Base-by-base conservation (phyloP, 2,797 vertebrate genomes). In the Hippocampus kuda region DNA sequence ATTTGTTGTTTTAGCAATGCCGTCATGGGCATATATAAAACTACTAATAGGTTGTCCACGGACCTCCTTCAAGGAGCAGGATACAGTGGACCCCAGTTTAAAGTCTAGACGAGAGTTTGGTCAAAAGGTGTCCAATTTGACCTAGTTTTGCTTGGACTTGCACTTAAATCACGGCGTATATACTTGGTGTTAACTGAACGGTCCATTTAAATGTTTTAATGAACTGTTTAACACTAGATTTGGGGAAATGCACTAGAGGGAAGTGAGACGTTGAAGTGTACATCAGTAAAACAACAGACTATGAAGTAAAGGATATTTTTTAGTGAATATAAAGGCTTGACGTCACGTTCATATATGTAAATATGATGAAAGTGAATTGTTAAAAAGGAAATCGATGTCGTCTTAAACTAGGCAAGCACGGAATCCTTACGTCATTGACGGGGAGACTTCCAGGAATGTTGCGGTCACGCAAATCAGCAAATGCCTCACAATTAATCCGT, bases 1-100 rank as follows among this genome's bases (percentile, higher is more conserved):
- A 51, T 78, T 42, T 16, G 42, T n/a, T 22, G 38, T 9, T 44
- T 63, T 61, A n/a, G 61, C 44, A 46, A 38, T 11, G 62, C 3
- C 4, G 12, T 26, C 4, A 30, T 15, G 57, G 20, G 26, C n/a
- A 24, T 4, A 24, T 56, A 56, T 24, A 56, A 18, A 24, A 56
- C n/a, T 10, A 24, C n/a, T 1, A 24, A 20, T 22, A 51, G 18
- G 53, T n/a, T 10, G n/a, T 24, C 53, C 53, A 12, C 22, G 6
- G 22, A 53, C 49, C 20, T 53, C 49, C 49, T 49, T 49, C 15
- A 49, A 49, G 48, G 48, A 20, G 46, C 18, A 51, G 18, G 48
- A 51, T 51, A 51, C 18, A 51, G 16, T 51, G 16, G 18, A 20
- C 18, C 10, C 3, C 54, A 56, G n/a, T 26, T 56, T 56, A 22